Conservation (phyloP, 2,888 invertebrate genomes). For the Autographa pulchrina region DNA sequence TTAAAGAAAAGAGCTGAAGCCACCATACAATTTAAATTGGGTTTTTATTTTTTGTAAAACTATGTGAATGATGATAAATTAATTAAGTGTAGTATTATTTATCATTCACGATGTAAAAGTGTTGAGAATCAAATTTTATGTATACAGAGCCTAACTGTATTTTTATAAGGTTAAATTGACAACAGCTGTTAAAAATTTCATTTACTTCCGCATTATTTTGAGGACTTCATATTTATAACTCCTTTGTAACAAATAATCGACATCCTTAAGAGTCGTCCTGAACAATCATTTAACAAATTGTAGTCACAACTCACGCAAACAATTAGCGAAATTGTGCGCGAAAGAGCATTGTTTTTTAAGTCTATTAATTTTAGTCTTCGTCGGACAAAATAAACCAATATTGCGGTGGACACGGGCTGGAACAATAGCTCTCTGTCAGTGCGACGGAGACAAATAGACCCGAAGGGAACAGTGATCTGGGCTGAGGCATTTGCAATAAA, state of each 20-base stretch:
- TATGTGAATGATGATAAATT: too few species aligned
- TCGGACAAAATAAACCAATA: slow-evolving; percentile 78
- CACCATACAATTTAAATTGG: too few species aligned
- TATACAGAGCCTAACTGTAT: too few species aligned
- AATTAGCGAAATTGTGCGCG: slow-evolving; percentile 64
- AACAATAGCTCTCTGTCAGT: slow-evolving; percentile 84
- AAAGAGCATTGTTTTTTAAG: slow-evolving; percentile 70
- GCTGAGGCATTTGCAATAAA: slow-evolving; percentile 61
- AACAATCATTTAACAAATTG: slow-evolving; percentile 53
- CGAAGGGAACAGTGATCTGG: slow-evolving; percentile 54
- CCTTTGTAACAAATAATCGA: background rate
- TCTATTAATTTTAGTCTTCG: slow-evolving; percentile 73
- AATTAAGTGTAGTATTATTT: too few species aligned
- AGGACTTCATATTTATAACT: background rate
- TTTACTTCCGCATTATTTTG: background rate
- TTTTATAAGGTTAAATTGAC: too few species aligned
- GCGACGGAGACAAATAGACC: slow-evolving; percentile 81
- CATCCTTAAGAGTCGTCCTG: slow-evolving; percentile 13
- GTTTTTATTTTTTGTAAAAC: too few species aligned
- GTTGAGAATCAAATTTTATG: too few species aligned
- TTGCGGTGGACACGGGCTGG: slow-evolving; percentile 76
- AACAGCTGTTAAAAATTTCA: too few species aligned
- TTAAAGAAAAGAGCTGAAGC: too few species aligned
- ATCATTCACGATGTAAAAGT: too few species aligned
- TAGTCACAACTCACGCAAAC: slow-evolving; percentile 52